Percentiles rank a stretch among this genome's conserved stretches.
These are phyloP conservation scores for Mus spretus DNA, from an alignment of 2,797 vertebrate genomes.

Conservation along the genomic window DNA sequence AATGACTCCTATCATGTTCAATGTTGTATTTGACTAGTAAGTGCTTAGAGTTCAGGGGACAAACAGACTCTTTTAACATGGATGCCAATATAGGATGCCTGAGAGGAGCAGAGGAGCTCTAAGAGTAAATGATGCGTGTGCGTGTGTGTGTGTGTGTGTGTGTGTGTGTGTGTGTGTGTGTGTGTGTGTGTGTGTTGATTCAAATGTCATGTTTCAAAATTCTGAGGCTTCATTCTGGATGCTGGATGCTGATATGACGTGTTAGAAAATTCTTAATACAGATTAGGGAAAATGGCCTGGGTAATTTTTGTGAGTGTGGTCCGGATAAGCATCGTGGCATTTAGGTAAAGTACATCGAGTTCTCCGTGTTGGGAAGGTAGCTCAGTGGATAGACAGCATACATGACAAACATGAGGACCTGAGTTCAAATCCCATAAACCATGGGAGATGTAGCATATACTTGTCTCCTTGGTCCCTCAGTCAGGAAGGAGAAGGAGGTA, in stretches of 20 bases:
- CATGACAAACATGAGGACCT: not conserved
- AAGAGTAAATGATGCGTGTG: not conserved
- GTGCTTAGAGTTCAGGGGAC: not conserved
- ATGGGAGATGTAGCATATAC: not conserved
- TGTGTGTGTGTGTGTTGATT: not conserved
- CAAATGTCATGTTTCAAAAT: no score
- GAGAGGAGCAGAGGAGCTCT: accelerated
- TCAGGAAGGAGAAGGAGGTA: not conserved
- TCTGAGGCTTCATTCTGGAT: not conserved
- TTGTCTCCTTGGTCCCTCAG: not conserved
- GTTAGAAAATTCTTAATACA: not conserved
- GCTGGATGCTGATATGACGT: not conserved
- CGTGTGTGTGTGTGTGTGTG: not conserved
- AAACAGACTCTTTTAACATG: accelerated
- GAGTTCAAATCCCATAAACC: not conserved
- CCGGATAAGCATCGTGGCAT: not conserved
- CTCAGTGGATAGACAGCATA: not conserved
- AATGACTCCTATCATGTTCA: not conserved
- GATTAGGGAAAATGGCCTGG: not conserved
- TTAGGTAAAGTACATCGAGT: not conserved
- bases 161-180: no score
- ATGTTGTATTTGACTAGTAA: not conserved
- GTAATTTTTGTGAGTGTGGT: not conserved
- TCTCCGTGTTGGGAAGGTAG: not conserved
- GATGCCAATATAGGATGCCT: not conserved